Base-by-base conservation (phyloP, 2,888 invertebrate species). In the Tetragnatha montana region DNA sequence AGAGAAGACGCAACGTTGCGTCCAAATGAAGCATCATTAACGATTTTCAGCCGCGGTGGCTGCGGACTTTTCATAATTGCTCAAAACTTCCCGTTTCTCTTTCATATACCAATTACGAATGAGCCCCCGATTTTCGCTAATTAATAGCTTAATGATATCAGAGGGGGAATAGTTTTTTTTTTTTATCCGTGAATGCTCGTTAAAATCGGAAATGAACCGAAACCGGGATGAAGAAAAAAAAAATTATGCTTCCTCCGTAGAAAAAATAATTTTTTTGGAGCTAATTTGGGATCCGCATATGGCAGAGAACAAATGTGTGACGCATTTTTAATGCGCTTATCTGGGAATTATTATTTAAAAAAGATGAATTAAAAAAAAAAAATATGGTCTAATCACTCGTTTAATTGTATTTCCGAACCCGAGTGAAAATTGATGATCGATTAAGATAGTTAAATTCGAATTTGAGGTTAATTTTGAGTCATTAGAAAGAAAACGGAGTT, bases 141-240 rank as follows among this genome's bases (percentile, higher is more conserved):
- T 86, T 86, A 80, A 79, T 80, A 79, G 68, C 19, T 73, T 68
- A 86, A 86, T 86, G 79, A 80, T 86, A 86, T 80, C 74, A 73
- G 86, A 10, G 60, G 17, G 14, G 4, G n/a, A n/a, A n/a, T n/a
- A n/a, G n/a, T n/a, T 60, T 60, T 60, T 60, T 60, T 60, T 60
- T 10, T 8, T 7, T 10, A 4, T 60, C 60, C 60, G 10, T 60
- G 60, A 60, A 60, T 60, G 60, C 10, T 60, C 60, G 60, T 60
- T 60, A 60, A 60, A 60, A 17, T 60, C 60, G 60, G 60, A 60
- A 60, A 60, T 60, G 60, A 60, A 60, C 60, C 60, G 60, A 60
- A 60, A 8, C 60, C 60, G 17, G 60, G 17, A 60, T 4, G 35
- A 60, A 10, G 60, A 12, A 10, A 10, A 10, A 60, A 60, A 60